Percentiles rank a stretch among this genome's conserved stretches.
Conservation (phyloP, 2,113 vertebrate genomes). For the Daboia siamensis region DNA sequence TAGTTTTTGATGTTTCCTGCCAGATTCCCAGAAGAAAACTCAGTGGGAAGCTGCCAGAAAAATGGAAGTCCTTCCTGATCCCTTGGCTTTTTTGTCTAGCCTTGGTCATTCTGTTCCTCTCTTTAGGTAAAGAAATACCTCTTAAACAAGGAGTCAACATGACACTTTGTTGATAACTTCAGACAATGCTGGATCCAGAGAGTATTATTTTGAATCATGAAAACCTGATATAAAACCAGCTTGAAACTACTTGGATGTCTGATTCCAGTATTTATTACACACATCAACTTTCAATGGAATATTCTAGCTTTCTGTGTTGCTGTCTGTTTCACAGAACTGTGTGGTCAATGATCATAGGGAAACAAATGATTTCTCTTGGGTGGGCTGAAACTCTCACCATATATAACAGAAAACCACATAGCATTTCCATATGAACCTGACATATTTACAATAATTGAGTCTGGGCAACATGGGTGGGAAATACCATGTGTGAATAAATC, state of each 20-base stretch:
- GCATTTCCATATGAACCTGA: neutral
- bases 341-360: neutral
- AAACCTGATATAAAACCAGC: neutral
- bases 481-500: neutral
- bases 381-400: neutral
- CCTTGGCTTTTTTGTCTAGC: neutral
- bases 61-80: neutral
- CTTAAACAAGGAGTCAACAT: neutral
- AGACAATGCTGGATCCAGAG: neutral
- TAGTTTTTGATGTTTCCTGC: too few relatives aligned
- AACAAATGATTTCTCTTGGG: neutral
- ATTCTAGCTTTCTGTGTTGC: slow-evolving; percentile 4
- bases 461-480: neutral
- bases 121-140: neutral
- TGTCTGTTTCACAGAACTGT: neutral
- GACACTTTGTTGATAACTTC: neutral
- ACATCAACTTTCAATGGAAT: neutral
- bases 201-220: neutral
- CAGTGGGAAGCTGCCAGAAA: neutral
- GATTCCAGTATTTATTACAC: neutral
- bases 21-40: neutral
- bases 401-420: neutral
- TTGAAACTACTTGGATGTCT: neutral
- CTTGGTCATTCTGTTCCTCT: neutral
- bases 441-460: neutral